These are phyloP conservation scores for Dendrolimus houi DNA, from an alignment of 2,888 invertebrate species.

Conservation along the genomic window DNA sequence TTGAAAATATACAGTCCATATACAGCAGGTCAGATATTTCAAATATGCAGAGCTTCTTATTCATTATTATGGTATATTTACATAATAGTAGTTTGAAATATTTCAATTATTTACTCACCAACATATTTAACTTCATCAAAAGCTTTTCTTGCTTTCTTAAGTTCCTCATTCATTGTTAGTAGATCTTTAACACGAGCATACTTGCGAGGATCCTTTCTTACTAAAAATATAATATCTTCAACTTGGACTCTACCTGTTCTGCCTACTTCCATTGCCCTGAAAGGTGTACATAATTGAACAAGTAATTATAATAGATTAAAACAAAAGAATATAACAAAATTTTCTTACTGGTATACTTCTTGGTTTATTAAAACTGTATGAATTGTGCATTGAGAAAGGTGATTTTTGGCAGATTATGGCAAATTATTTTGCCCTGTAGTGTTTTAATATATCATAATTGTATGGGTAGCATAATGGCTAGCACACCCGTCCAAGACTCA, in stretches of 20 bases:
- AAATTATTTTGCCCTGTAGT: no score
- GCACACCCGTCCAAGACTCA: no score
- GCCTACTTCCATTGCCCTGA: constrained; percentile 96
- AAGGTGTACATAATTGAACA: constrained; percentile 9
- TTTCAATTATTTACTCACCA: constrained; percentile 73
- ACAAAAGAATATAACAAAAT: no score
- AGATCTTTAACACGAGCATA: constrained; percentile 98
- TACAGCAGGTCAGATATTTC: no score
- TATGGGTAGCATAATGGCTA: no score
- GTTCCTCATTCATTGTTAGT: constrained; percentile 98
- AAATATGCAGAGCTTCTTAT: not conserved
- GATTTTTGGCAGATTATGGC: no score
- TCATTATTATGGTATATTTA: not conserved
- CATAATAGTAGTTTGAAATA: not conserved
- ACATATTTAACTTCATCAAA: constrained; percentile 99
- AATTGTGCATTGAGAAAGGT: no score
- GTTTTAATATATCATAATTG: no score
- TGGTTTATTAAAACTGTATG: no score
- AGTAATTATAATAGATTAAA: not conserved
- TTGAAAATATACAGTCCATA: not conserved
- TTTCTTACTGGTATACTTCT: no score
- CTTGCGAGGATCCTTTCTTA: constrained; percentile 96
- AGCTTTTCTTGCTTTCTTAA: constrained; percentile 98
- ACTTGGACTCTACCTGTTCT: constrained; percentile 97
- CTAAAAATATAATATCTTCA: constrained; percentile 97